Evolutionary conservation across 2,797 vertebrate species (phyloP).

Genomic region (Pteronotus mesoamericanus): DNA sequence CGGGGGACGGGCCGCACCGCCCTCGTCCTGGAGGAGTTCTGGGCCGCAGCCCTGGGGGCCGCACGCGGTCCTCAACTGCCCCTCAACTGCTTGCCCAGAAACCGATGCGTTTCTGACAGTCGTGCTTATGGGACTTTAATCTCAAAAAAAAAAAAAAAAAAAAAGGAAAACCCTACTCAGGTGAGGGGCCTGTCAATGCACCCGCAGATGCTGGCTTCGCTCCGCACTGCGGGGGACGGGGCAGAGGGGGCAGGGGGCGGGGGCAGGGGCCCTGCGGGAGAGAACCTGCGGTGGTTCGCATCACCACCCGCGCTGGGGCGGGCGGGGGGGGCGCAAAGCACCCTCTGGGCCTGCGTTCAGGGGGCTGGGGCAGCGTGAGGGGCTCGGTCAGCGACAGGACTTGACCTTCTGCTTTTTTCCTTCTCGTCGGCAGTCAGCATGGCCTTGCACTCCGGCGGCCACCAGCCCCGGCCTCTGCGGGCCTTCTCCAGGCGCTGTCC

Average conservation of each 20-base stretch:
- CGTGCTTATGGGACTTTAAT: not conserved
- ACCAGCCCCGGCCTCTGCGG: not conserved
- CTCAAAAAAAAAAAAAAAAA: not conserved
- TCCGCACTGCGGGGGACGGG: not conserved
- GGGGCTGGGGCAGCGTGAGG: accelerated
- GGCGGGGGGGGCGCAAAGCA: too few species aligned
- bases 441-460: accelerated
- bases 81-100: not conserved
- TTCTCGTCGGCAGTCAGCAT: accelerated
- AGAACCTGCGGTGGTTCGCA: not conserved
- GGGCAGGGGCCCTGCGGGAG: not conserved
- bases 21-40: not conserved
- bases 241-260: not conserved
- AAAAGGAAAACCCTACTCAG: not conserved
- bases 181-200: not conserved
- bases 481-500: not conserved
- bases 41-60: too few species aligned
- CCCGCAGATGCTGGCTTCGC: not conserved
- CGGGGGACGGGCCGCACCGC: accelerated
- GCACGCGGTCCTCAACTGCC: too few species aligned
- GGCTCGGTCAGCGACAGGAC: not conserved
- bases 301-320: too few species aligned
- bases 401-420: not conserved
- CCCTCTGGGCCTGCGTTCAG: not conserved
- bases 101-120: not conserved